A percentile compares a stretch with the other conserved stretches of the same genome.
phyloP scores from a whole-genome alignment of 2,888 invertebrate species.

The Folsomia candida region DNA sequence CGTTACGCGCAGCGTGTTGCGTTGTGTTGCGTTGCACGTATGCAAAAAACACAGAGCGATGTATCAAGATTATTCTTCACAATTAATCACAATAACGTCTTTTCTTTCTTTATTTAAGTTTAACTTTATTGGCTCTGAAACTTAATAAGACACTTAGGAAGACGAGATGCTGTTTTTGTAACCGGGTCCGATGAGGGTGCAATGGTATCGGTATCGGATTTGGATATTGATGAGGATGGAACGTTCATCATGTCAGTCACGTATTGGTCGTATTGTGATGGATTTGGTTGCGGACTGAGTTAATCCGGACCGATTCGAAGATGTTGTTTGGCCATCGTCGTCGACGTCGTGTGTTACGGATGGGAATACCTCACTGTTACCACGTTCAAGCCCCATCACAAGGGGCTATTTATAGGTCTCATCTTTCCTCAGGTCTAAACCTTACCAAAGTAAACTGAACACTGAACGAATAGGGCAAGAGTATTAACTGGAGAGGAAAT shows the following conservation, averaged over 20 bases:
- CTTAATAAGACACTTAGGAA: too few relatives aligned
- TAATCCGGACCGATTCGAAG: not conserved
- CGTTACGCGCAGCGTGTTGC: too few relatives aligned
- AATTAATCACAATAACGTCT: too few relatives aligned
- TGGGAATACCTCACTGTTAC: conserved; percentile 12
- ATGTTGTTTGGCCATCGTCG: not conserved
- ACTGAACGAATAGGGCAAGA: not conserved
- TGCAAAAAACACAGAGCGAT: too few relatives aligned
- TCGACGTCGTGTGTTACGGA: too few relatives aligned
- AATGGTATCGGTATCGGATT: not conserved
- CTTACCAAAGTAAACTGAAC: not conserved
- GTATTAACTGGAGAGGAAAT: not conserved
- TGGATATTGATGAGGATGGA: conserved; percentile 7
- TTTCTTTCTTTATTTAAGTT: too few relatives aligned
- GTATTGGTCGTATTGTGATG: conserved; percentile 4
- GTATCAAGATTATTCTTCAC: too few relatives aligned
- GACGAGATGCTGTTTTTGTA: too few relatives aligned
- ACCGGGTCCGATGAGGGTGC: too few relatives aligned
- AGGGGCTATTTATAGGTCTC: conserved; percentile 20
- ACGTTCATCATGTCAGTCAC: conserved; percentile 18
- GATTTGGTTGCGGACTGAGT: not conserved
- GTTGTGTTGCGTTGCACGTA: too few relatives aligned
- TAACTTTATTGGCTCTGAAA: too few relatives aligned
- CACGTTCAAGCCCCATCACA: conserved; percentile 26
- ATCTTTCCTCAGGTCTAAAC: not conserved